Base-by-base conservation (phyloP, 1,140 invertebrate species). In the Leptopilina clavipes region DNA sequence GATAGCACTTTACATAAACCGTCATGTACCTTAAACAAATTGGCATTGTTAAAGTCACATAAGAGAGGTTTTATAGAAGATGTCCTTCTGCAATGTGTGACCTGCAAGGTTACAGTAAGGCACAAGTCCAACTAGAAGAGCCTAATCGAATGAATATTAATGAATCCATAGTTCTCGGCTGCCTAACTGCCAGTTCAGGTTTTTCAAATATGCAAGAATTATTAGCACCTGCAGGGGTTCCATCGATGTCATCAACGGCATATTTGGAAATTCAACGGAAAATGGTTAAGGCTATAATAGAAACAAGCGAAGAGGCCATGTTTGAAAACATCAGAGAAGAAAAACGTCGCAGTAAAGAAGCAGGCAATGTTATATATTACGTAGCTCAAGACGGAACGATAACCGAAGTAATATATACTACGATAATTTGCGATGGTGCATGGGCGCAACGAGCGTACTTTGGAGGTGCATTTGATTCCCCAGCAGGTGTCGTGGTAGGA, bases 181-280 rank as follows among this genome's bases (percentile, higher is more conserved):
- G 10, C 11, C 11, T 59, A 12, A 59, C 56, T 11, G 0, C 56
- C 10, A 10, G 56, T 6, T 25, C 19, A 12, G 56, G 56, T 12
- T 59, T 25, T 12, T 59, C 56, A 10, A 25, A 59, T 12, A 59
- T 59, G 56, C 56, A 59, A 25, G 19, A 59, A 31, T 25, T 65
- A 31, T 12, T 65, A 31, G 59, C 59, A 12, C 25, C 59, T 3
- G 59, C 19, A 12, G 59, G 59, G 12, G 31, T 65, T 65, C 59
- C 22, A n/a, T 14, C 22, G 2, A 25, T 65, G 22, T 65, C 22
- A 14, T 1, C 59, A 0, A 10, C 9, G 3, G 14, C 56, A 14
- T 65, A 65, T 8, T 2, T 11, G 56, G 11, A 65, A 10, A 3
- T 14, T 31, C 56, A 31, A 65, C 56, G 14, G n/a, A 12, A 14